These are phyloP conservation scores for Drosophila ercepeae DNA, from an alignment of 1,140 invertebrate species.

Conservation along the genomic window DNA sequence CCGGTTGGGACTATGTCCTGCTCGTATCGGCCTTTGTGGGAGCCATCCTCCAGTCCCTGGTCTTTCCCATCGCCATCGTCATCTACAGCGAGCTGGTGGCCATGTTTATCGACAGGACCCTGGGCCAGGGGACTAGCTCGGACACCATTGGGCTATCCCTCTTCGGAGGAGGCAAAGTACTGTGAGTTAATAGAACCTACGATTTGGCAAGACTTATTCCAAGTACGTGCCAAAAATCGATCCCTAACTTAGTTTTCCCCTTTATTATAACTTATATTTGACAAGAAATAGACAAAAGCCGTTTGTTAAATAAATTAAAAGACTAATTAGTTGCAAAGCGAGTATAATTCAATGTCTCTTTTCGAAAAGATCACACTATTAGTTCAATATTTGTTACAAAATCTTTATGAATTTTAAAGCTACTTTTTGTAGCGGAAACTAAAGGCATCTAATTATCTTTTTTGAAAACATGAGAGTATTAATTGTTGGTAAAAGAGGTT, in stretches of 20 bases:
- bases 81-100: conserved; percentile 89
- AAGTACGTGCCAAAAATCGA: not conserved
- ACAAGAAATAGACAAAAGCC: not conserved
- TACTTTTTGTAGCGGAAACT: no score
- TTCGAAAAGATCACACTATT: not conserved
- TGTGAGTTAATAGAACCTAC: conserved; percentile 85
- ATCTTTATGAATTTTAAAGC: no score
- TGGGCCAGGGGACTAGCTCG: conserved; percentile 79
- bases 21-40: conserved; percentile 85
- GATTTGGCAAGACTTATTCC: not conserved
- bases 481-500: no score
- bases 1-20: conserved; percentile 64
- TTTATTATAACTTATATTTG: not conserved
- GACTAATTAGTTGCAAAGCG: not conserved
- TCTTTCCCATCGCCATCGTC: conserved; percentile 87
- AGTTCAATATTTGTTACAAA: not conserved
- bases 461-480: not conserved
- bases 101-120: conserved; percentile 85
- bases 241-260: not conserved
- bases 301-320: not conserved
- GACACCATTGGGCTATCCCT: conserved; percentile 76
- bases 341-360: not conserved
- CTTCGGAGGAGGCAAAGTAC: conserved; percentile 84
- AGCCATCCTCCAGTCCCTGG: conserved; percentile 85
- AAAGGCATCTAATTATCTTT: not conserved